Conservation (phyloP, 1,140 invertebrate genomes). For the Phymorhynchus buccinoides region DNA sequence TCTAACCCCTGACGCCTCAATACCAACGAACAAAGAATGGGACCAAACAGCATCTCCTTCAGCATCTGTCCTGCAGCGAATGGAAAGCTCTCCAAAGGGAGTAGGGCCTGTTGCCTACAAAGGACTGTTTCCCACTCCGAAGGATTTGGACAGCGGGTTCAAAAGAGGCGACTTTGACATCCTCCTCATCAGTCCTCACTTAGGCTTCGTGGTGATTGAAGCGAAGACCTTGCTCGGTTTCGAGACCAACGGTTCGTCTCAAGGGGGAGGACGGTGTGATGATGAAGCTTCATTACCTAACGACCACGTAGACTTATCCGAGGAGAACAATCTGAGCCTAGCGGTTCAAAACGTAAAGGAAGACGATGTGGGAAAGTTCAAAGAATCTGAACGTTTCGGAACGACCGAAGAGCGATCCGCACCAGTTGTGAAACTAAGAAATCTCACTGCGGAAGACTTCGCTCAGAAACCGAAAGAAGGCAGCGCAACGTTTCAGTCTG, state of each 20-base stretch:
- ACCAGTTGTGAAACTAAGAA: neutral
- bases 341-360: neutral
- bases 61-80: no score
- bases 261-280: no score
- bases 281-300: no score
- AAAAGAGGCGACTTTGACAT: slow-evolving; percentile 31
- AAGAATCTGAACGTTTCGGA: no score
- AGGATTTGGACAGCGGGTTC: neutral
- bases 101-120: neutral
- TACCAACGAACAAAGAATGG: neutral
- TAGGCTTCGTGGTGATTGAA: slow-evolving; percentile 13
- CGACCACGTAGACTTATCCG: neutral
- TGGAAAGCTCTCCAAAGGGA: neutral
- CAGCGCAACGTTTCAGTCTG: neutral
- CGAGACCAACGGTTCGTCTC: neutral
- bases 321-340: neutral
- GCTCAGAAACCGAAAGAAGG: neutral
- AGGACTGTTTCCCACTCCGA: neutral
- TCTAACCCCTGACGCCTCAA: no score
- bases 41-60: no score
- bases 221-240: neutral
- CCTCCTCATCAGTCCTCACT: slow-evolving; percentile 15
- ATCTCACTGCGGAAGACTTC: neutral
- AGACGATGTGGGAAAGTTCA: neutral
- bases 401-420: neutral